Conservation (phyloP, 2,888 invertebrate species). For the Mimas tiliae region DNA sequence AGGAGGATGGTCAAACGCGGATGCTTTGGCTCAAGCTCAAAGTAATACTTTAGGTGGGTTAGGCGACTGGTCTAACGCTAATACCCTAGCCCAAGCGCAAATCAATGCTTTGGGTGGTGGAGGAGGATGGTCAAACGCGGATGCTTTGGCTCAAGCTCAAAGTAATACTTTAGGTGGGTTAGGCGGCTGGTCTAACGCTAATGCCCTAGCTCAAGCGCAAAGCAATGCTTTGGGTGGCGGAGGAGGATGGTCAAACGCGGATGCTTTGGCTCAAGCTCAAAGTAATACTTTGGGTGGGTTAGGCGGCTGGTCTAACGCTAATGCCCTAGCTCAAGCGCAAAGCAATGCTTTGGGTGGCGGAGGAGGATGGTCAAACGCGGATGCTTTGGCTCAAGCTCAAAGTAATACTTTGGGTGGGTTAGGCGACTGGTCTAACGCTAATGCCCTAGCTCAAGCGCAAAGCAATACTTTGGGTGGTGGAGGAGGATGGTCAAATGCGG, state of each 20-base stretch:
- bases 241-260: background rate
- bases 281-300: background rate
- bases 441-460: conserved; percentile 32
- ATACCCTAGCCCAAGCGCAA: background rate
- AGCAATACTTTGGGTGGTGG: conserved; percentile 30
- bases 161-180: conserved; percentile 4
- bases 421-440: conserved; percentile 23
- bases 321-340: conserved; percentile 31
- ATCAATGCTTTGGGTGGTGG: background rate
- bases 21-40: conserved; percentile 24
- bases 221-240: background rate
- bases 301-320: conserved; percentile 30
- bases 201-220: conserved; percentile 5
- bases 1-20: conserved; percentile 31
- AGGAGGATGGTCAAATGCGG: conserved; percentile 26
- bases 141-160: conserved; percentile 24
- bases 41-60: conserved; percentile 12
- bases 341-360: conserved; percentile 18
- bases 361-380: conserved; percentile 36
- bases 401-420: conserved; percentile 29
- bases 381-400: conserved; percentile 38
- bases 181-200: background rate
- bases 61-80: background rate
- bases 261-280: conserved; percentile 1
- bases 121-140: background rate